Evolutionary conservation across 2,797 vertebrate species (phyloP), one percentile per base, ranked within the genome.

Genomic region (Phrynocephalus forsythii): DNA sequence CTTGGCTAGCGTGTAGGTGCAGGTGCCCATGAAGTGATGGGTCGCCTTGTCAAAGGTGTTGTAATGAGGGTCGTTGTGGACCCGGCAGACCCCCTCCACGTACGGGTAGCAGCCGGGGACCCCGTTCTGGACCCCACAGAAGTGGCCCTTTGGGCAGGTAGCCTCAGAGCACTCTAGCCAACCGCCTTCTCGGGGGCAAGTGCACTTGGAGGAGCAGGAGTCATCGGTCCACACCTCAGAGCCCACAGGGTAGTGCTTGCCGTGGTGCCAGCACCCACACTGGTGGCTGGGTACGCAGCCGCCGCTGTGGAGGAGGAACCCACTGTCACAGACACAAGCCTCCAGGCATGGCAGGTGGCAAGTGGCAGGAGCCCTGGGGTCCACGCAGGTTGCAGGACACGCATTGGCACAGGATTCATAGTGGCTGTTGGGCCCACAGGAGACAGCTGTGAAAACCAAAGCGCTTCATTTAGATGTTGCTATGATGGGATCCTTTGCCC

Each of bases 11-110:
- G 96, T 90, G 88, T 98, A 98, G 86, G 96, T 97, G 95, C 98
- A 98, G 73, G 94, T 94, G 6, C 94, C 95, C 93, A 95, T 95
- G 89, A 98, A 98, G 93, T 87, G 90, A 91, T 98, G 97, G 3
- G 90, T 95, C 90, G 94, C 91, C 30, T 97, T 97, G 93, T 98
- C 98, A 94, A 98, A 98, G 67, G 97, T 97, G 84, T 94, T 96
- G 95, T 97, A 97, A 82, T 97, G 97, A 3, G 97, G 96, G 92
- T 97, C 96, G 0, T 95, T 87, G 85, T 97, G 92, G 48, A 98
- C 92, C 0, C 95, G 96, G 90, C 98, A 98, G 80, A 91, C 96
- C 91, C 97, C 97, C 0, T 93, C 95, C 44, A 92, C 88, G 0
- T 91, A 38, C 6, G 85, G 3, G 6, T 94, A 86, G 90, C 94